A percentile compares a stretch with the other conserved stretches of the same genome.
These are phyloP conservation scores for Turnix velox DNA, from an alignment of 2,113 vertebrate genomes.

Conservation along the genomic window DNA sequence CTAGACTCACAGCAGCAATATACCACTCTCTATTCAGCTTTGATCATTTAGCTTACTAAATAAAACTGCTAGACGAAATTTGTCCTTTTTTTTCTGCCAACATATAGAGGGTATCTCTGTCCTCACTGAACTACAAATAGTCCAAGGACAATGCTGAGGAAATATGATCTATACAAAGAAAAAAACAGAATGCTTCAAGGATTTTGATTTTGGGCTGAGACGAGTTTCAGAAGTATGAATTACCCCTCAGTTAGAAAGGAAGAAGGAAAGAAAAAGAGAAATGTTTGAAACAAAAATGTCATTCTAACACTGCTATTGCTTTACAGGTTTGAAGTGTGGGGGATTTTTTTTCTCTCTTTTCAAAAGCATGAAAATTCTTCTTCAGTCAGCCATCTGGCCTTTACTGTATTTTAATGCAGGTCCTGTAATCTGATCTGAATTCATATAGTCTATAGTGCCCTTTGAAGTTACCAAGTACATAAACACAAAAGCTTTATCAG, in stretches of 20 bases:
- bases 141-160: neutral
- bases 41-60: conserved; percentile 13
- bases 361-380: conserved; percentile 36
- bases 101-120: neutral
- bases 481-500: conserved; percentile 60
- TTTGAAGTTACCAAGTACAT: conserved; percentile 58
- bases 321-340: neutral
- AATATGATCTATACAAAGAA: neutral
- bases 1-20: neutral
- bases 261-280: neutral
- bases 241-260: neutral
- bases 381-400: conserved; percentile 58
- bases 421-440: conserved; percentile 57
- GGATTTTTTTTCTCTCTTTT: neutral
- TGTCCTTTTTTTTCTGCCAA: neutral
- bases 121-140: conserved; percentile 36
- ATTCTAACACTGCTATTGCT: neutral
- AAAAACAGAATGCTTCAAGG: neutral
- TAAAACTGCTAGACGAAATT: conserved; percentile 38
- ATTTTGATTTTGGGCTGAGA: neutral
- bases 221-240: neutral
- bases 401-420: conserved; percentile 30
- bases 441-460: conserved; percentile 31
- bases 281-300: neutral
- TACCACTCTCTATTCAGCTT: neutral